These are phyloP conservation scores for Chaetops frenatus DNA, from an alignment of 2,113 vertebrate species.

Conservation along the genomic window DNA sequence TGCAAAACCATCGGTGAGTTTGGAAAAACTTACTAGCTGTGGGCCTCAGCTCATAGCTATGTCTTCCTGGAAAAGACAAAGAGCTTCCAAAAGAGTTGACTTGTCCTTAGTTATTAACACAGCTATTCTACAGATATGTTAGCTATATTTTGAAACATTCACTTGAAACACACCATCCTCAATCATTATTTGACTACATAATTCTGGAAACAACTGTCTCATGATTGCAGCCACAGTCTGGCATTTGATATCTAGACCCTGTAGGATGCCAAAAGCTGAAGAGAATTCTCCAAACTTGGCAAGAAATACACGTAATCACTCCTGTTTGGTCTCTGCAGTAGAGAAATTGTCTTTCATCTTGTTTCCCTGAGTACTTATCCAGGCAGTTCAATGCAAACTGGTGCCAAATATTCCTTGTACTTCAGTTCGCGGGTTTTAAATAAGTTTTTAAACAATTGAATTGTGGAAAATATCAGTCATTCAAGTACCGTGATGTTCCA, in stretches of 20 bases:
- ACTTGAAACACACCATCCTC: not conserved
- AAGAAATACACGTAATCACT: not conserved
- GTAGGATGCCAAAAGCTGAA: not conserved
- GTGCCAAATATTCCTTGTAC: not conserved
- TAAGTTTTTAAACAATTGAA: not conserved
- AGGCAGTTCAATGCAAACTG: rapidly evolving
- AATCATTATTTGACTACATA: not conserved
- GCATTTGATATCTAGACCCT: not conserved
- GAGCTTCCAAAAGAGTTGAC: not conserved
- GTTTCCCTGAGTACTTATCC: not conserved
- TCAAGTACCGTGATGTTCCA: not conserved
- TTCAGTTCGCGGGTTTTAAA: not conserved
- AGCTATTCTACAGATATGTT: not conserved
- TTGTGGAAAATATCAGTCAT: not conserved
- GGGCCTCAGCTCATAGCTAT: not conserved
- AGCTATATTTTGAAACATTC: not conserved
- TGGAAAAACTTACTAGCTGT: not conserved
- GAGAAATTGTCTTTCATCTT: not conserved
- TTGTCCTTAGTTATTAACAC: not conserved
- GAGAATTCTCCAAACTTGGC: not conserved
- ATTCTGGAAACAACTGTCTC: not conserved
- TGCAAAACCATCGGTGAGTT: not conserved
- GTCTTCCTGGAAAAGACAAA: not conserved
- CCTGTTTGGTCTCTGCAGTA: not conserved
- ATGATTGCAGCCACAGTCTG: not conserved